phyloP scores from a whole-genome alignment of 1,140 invertebrate genomes.

The Ctenoplectra terminalis region DNA sequence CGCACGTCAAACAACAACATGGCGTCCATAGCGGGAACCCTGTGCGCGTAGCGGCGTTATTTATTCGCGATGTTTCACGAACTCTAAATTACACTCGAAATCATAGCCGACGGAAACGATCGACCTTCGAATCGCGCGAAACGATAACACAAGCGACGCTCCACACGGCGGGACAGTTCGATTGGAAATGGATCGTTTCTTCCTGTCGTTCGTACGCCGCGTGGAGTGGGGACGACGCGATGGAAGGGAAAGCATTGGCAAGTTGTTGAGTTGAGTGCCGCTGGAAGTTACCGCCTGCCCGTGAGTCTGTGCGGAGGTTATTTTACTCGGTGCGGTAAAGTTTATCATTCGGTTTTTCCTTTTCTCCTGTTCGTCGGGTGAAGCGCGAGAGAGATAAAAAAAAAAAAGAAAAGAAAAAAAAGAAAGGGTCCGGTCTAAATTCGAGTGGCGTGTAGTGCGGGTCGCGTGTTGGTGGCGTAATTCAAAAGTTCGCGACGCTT shows the following conservation, averaged over 20 bases:
- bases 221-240: conserved; percentile 21
- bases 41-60: background rate
- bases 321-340: conserved; percentile 4
- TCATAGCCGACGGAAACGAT: too few relatives aligned
- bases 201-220: background rate
- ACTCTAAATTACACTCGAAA: background rate
- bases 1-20: background rate
- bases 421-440: too few relatives aligned
- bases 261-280: conserved; percentile 58
- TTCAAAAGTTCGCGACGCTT: conserved; percentile 12
- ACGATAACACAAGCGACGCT: background rate
- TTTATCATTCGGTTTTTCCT: background rate
- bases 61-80: background rate
- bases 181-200: conserved; percentile 5
- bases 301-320: conserved; percentile 50
- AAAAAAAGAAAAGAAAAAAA: too few relatives aligned
- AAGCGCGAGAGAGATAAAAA: too few relatives aligned
- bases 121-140: background rate
- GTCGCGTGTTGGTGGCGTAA: conserved; percentile 6
- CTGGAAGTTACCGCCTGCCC: conserved; percentile 65
- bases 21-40: conserved; percentile 35
- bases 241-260: conserved; percentile 65
- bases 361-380: background rate
- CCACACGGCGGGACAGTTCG: background rate
- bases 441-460: background rate